phyloP scores from a whole-genome alignment of 2,888 invertebrate genomes.

The Dendrolimus pini region DNA sequence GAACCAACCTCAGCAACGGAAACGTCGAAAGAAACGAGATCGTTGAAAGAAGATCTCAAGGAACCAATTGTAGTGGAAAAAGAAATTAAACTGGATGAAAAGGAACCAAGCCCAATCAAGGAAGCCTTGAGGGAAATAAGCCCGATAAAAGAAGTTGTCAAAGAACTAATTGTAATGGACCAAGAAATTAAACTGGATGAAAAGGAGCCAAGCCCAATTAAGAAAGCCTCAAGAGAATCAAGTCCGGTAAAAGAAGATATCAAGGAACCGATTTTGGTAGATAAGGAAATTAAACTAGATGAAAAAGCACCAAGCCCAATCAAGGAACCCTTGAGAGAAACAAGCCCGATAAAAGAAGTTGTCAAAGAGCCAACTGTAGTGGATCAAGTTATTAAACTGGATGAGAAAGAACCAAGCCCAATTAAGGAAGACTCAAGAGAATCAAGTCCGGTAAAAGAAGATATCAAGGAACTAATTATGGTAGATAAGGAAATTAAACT shows the following conservation, averaged over 20 bases:
- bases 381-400: background rate
- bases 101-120: constrained; percentile 2
- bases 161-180: too few relatives aligned
- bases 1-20: background rate
- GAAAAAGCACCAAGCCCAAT: constrained; percentile 3
- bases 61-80: too few relatives aligned
- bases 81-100: background rate
- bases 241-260: too few relatives aligned
- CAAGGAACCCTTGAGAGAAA: too few relatives aligned
- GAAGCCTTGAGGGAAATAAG: background rate
- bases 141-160: background rate
- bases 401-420: constrained; percentile 4
- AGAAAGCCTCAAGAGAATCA: too few relatives aligned
- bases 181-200: too few relatives aligned
- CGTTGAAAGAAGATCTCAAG: background rate
- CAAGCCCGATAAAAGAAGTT: too few relatives aligned
- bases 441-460: constrained; percentile 1
- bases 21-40: constrained; percentile 1
- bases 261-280: too few relatives aligned
- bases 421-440: constrained; percentile 1
- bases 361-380: background rate
- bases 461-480: constrained; percentile 2
- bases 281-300: background rate
- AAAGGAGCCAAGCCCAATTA: too few relatives aligned
- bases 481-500: background rate